Evolutionary conservation across 2,113 vertebrate species (phyloP).

Genomic region (Cathartes aura): DNA sequence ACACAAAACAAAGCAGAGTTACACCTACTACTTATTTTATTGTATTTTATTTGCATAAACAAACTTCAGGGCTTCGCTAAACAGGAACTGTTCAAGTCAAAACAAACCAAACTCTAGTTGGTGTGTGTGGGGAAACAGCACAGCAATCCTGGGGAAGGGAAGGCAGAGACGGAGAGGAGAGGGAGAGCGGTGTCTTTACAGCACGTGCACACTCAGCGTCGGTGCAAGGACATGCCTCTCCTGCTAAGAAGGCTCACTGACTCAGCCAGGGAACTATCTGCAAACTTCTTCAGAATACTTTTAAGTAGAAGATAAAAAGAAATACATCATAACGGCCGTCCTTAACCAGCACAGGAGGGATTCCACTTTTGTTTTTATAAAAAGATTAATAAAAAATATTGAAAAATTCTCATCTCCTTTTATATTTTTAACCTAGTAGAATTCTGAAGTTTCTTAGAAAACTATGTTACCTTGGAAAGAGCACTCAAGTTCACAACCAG

Average conservation of each 20-base stretch:
- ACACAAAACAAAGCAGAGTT: slow-evolving; percentile 45
- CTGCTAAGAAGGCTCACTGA: slow-evolving; percentile 5
- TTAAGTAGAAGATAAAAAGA: slow-evolving; percentile 57
- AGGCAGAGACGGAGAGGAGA: not conserved
- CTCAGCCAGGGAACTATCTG: not conserved
- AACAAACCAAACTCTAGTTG: slow-evolving; percentile 76
- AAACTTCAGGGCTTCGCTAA: slow-evolving; percentile 73
- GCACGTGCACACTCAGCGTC: slow-evolving; percentile 17
- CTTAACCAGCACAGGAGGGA: slow-evolving; percentile 64
- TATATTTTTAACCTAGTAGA: slow-evolving; percentile 73
- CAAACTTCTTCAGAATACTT: slow-evolving; percentile 22
- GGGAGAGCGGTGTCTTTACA: not conserved
- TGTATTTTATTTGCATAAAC: slow-evolving; percentile 82
- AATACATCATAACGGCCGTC: slow-evolving; percentile 21
- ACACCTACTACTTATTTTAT: slow-evolving; percentile 73
- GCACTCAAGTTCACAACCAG: slow-evolving; percentile 65
- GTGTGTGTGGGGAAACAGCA: slow-evolving; percentile 53
- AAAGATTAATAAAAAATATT: slow-evolving; percentile 86
- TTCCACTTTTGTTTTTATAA: slow-evolving; percentile 76
- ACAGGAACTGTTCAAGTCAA: slow-evolving; percentile 76
- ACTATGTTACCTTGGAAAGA: slow-evolving; percentile 72
- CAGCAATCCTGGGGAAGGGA: slow-evolving; percentile 54
- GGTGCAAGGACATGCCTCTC: slow-evolving; percentile 32
- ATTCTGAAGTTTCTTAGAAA: slow-evolving; percentile 81
- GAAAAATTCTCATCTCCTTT: slow-evolving; percentile 78